Evolutionary conservation across 2,888 invertebrate species (phyloP).

Genomic region (Tetropium fuscum): DNA sequence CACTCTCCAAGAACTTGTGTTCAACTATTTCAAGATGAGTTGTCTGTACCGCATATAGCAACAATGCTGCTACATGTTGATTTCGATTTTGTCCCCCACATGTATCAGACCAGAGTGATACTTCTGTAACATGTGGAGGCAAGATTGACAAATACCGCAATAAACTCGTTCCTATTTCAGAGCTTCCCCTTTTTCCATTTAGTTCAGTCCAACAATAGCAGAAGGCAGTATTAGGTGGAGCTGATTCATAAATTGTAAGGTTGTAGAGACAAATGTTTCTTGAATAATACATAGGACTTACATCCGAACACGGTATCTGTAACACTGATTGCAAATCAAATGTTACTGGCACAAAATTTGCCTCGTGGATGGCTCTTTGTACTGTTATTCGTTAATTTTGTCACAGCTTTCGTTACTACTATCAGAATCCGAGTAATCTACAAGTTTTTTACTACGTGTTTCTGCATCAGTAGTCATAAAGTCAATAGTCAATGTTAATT

Average conservation of each 20-base stretch:
- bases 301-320: constrained; percentile 52
- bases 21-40: constrained; percentile 11
- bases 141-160: constrained; percentile 8
- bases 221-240: constrained; percentile 22
- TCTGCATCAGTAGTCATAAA: too few species aligned
- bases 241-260: constrained; percentile 23
- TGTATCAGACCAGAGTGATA: constrained; percentile 34
- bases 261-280: constrained; percentile 23
- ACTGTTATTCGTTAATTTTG: too few species aligned
- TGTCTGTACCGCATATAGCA: constrained; percentile 9
- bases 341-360: constrained; percentile 46
- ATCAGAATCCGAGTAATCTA: too few species aligned
- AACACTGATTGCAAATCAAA: constrained; percentile 54
- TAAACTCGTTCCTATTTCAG: constrained; percentile 29
- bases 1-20: constrained; percentile 12
- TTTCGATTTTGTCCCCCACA: constrained; percentile 48
- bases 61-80: constrained; percentile 16
- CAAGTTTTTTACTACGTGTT: too few species aligned
- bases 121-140: constrained; percentile 23
- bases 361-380: constrained; percentile 37
- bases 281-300: constrained; percentile 47
- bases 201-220: constrained; percentile 25
- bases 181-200: constrained; percentile 28
- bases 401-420: too few species aligned
- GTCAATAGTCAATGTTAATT: too few species aligned